Conservation (phyloP, 2,113 vertebrate species). For the Xiphophorus maculatus region DNA sequence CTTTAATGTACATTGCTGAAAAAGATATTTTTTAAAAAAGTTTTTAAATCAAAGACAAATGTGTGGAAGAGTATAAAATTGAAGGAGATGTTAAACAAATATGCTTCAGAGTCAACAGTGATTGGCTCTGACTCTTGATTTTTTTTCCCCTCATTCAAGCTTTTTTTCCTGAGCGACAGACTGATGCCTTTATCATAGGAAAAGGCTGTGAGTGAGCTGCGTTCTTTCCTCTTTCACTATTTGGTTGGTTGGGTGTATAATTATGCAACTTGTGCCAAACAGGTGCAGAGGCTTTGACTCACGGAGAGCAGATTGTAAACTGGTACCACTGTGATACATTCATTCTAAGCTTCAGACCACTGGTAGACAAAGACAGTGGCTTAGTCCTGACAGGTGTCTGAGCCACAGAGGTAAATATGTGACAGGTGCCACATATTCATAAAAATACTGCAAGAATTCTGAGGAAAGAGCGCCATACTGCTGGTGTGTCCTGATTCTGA, state of each 20-base stretch:
- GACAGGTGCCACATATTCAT: constrained; percentile 4
- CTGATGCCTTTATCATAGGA: constrained; percentile 20
- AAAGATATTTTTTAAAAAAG: background rate
- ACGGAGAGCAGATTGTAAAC: constrained; percentile 14
- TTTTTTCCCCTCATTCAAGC: too few species aligned
- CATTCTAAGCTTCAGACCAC: constrained; percentile 19
- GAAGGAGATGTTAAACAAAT: background rate
- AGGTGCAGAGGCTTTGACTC: constrained; percentile 35
- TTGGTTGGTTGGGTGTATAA: background rate
- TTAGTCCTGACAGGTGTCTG: background rate
- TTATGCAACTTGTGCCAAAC: constrained; percentile 28
- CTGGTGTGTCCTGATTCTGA: background rate
- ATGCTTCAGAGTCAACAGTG: background rate
- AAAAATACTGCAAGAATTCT: constrained; percentile 14
- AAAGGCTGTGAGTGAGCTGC: constrained; percentile 5
- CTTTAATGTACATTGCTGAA: constrained; percentile 83
- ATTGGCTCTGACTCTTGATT: background rate
- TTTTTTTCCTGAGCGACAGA: background rate
- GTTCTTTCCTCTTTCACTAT: constrained; percentile 15
- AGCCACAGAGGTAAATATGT: background rate
- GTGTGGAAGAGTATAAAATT: background rate
- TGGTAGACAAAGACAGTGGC: background rate
- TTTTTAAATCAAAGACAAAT: background rate
- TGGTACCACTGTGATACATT: constrained; percentile 15
- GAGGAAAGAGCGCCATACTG: background rate